Base-by-base conservation (phyloP, 2,888 invertebrate genomes). In the Cylloceria caligata region DNA sequence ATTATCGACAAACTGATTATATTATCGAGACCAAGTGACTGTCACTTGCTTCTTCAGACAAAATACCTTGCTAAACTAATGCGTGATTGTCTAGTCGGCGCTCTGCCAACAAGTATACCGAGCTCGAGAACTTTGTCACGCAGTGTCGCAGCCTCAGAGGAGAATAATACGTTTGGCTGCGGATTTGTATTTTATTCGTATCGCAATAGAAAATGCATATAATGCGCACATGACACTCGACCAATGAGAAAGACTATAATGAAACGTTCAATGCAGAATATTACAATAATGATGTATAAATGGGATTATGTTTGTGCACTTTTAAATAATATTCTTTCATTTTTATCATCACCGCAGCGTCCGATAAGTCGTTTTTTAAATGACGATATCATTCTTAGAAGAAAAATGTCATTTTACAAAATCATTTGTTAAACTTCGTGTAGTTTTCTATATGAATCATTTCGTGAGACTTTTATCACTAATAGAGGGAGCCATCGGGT, bases 1-100 rank as follows among this genome's bases (percentile, higher is more conserved):
- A 42, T 13, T 0, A 6, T 24, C 11, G 13, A 1, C 21, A 3
- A 39, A 21, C 39, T 45, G 0, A 16, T 13, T 3, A 0, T 30
- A 65, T 45, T 7, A 45, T 65, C 65, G 9, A 16, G n/a, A 65
- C 7, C 27, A 9, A n/a, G 24, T 27, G 27, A 24, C 16, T 21
- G n/a, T 39, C n/a, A n/a, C n/a, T n/a, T 47, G 9, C 21, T 47
- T 16, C 24, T 67, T 67, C 30, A 27, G 11, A 30, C 65, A 9
- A 24, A 24, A 64, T 42, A 42, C 1, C 39, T 16, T n/a, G 3
- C 27, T 30, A 45, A 11, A 11, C 11, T 45, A 55, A 39, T 39
- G 49, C 52, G 55, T 47, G 65, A 49, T 60, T 36, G 73, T 60
- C 30, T 39, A 62, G 45, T 60, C 72, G 78, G 78, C 65, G 36